Conservation (phyloP, 2,113 vertebrate genomes). For the Bucco capensis region DNA sequence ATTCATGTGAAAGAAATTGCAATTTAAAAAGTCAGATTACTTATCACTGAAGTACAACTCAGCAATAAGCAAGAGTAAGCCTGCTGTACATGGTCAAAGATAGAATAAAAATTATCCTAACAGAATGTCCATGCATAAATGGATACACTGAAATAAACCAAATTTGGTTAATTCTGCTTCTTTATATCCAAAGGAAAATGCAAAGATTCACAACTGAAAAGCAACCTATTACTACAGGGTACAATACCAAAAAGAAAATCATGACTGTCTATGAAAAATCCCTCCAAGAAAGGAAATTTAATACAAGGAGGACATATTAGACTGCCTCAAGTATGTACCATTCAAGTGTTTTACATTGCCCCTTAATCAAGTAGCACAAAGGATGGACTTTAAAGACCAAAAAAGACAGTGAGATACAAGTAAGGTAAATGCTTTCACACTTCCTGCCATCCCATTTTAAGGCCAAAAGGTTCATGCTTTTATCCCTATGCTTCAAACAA, state of each 20-base stretch:
- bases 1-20: constrained; percentile 14
- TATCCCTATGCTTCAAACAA: background rate
- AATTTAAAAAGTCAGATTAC: constrained; percentile 17
- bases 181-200: background rate
- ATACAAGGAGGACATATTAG: background rate
- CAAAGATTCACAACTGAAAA: background rate
- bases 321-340: background rate
- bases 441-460: background rate
- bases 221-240: background rate
- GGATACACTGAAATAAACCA: background rate
- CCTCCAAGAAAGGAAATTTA: background rate
- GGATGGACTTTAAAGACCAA: background rate
- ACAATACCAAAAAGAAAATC: background rate
- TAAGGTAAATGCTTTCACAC: background rate
- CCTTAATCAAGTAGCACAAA: background rate
- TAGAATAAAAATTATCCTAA: background rate
- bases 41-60: background rate
- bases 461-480: background rate
- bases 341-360: background rate
- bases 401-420: background rate
- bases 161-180: background rate
- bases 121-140: background rate
- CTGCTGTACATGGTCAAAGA: background rate
- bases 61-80: background rate
- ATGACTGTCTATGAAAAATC: background rate